Evolutionary conservation across 2,888 invertebrate species (phyloP), one percentile per base, ranked within the genome.

Genomic region (Pandemis corylana): DNA sequence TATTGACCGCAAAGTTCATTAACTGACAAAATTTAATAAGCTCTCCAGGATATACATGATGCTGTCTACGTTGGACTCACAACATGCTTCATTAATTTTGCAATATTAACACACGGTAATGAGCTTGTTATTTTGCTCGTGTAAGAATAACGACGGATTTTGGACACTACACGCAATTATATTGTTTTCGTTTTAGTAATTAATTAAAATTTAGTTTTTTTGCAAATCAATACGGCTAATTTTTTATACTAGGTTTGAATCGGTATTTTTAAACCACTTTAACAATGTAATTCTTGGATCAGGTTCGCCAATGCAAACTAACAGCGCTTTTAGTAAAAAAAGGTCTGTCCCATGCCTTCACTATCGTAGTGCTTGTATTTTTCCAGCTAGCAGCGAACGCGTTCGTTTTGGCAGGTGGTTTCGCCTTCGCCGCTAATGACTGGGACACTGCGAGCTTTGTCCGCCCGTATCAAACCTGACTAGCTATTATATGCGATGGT

Each of bases 401-500:
- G n/a, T 53, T 59, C 59, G 13, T 61, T 64, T 64, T 44, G 63
- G 63, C 63, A 64, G 63, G 36, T 5, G 12, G 36, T 36, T 5
- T 12, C 36, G 61, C 36, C 12, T 56, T 56, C 56, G 7, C 56
- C 20, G 10, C 56, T 56, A 56, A 56, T 56, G 56, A 20, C 9
- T 51, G n/a, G 10, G 56, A 56, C 9, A 56, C 56, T 56, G 56
- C 56, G 3, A n/a, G 61, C 41, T 62, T 41, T 41, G 36, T 62
- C 36, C 20, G 49, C 41, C 42, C 61, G 65, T 66, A 51, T 74
- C 64, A 13, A 12, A 7, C 9, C 68, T 42, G 56, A 44, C 76
- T 64, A 69, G 20, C 68, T 65, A 77, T 77, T 78, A 75, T 64
- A 76, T 65, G 51, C 65, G 71, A 84, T 84, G 75, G 79, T 86